Base-by-base conservation (phyloP, 2,113 vertebrate genomes). In the Apistogramma diplotaenia region DNA sequence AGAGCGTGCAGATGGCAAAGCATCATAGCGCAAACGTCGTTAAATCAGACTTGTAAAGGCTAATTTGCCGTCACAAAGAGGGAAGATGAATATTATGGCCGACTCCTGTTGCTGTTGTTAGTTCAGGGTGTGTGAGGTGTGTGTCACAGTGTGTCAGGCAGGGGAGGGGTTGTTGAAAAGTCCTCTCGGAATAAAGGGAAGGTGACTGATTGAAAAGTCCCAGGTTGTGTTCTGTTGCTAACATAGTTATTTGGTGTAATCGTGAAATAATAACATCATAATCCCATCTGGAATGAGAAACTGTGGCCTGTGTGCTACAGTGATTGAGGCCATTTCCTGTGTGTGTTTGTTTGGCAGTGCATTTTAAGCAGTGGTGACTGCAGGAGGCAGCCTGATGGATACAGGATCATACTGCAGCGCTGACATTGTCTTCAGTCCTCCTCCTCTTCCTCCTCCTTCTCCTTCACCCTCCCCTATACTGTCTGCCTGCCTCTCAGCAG, bases 311-410 rank as follows among this genome's bases (percentile, higher is more conserved):
- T 89, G 90, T 85, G 60, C 86, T 62, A 86, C 87, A 90, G 78
- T 92, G 87, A 94, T 91, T 91, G 91, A 92, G 92, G 81, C 89
- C 88, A 93, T 93, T 94, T 94, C 93, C 93, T 93, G 87, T 90
- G 62, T 72, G 82, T 72, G 84, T 75, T 56, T 80, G 70, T 73
- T 80, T 86, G 83, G 84, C 83, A 89, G 88, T 93, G 92, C 89
- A 90, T 92, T 90, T 91, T 89, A 90, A 93, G 86, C 87, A 90
- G 87, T 35, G 53, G 92, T 87, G 91, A 92, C 91, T 93, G 90
- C 91, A 92, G 87, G 87, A 92, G 92, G 83, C 89, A 87, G 89
- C 81, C 87, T 93, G 93, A 92, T 93, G 89, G 93, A 93, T 93
- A 90, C 82, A 89, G 88, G 89, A 93, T 92, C 91, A 89, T 90